phyloP scores from a whole-genome alignment of 2,797 vertebrate species.

The Urocyon cinereoargenteus region DNA sequence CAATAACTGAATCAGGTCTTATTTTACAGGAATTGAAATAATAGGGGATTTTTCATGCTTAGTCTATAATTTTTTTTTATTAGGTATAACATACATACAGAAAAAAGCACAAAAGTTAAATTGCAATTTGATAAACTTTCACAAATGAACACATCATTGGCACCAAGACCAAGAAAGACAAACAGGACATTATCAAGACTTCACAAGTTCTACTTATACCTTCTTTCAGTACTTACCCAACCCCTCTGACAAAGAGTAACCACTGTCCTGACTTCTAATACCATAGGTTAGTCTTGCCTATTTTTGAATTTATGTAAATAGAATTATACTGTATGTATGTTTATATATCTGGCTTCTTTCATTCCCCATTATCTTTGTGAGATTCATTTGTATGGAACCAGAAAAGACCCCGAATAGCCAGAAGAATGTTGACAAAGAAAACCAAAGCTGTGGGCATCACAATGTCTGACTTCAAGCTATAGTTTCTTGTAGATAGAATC shows the following conservation, averaged over 20 bases:
- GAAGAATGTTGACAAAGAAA: too few species aligned
- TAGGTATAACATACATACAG: background rate
- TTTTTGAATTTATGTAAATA: background rate
- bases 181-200: background rate
- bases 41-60: background rate
- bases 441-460: too few species aligned
- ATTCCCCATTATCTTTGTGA: background rate
- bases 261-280: background rate
- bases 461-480: background rate
- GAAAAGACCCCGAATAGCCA: too few species aligned
- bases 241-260: background rate
- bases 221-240: background rate
- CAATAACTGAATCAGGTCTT: background rate
- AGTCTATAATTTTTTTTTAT: background rate
- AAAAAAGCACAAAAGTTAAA: background rate
- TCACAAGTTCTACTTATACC: background rate
- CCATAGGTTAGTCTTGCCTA: background rate
- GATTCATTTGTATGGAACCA: background rate
- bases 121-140: background rate
- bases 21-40: conserved; percentile 27
- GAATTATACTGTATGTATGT: background rate
- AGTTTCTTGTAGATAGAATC: background rate
- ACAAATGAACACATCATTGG: background rate
- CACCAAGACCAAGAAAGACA: conserved; percentile 2
- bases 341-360: background rate